Percentiles rank a stretch among this genome's conserved stretches.
These are phyloP conservation scores for Conops quadrifasciatus DNA, from an alignment of 2,888 invertebrate species.

Conservation along the genomic window DNA sequence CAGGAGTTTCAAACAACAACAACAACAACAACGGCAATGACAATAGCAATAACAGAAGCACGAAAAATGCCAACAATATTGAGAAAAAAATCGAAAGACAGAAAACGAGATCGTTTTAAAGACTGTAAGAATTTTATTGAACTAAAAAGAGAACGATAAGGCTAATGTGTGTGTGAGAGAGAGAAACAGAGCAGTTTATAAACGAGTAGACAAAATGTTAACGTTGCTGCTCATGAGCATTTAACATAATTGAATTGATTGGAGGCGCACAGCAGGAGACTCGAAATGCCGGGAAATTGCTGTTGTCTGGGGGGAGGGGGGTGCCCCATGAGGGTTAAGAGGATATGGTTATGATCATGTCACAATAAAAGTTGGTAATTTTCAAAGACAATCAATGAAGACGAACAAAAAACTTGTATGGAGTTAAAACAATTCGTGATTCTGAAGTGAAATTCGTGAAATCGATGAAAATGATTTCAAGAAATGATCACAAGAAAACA, in stretches of 20 bases:
- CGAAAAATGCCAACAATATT: neutral
- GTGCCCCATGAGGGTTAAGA: neutral
- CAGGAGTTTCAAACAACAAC: neutral
- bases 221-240: neutral
- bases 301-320: neutral
- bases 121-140: too few relatives aligned
- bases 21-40: neutral
- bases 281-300: neutral
- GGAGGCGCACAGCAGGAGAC: neutral
- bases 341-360: too few relatives aligned
- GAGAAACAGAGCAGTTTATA: neutral
- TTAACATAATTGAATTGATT: neutral
- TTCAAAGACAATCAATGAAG: too few relatives aligned
- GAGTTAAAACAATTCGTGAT: too few relatives aligned
- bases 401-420: too few relatives aligned
- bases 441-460: too few relatives aligned
- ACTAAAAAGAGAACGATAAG: neutral
- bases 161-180: too few relatives aligned
- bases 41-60: neutral
- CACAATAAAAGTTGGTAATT: too few relatives aligned
- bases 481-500: too few relatives aligned
- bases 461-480: too few relatives aligned
- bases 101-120: neutral
- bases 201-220: neutral
- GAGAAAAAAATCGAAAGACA: neutral